Evolutionary conservation across 2,888 invertebrate species (phyloP), one percentile per base, ranked within the genome.

Genomic region (Anodontia alba): DNA sequence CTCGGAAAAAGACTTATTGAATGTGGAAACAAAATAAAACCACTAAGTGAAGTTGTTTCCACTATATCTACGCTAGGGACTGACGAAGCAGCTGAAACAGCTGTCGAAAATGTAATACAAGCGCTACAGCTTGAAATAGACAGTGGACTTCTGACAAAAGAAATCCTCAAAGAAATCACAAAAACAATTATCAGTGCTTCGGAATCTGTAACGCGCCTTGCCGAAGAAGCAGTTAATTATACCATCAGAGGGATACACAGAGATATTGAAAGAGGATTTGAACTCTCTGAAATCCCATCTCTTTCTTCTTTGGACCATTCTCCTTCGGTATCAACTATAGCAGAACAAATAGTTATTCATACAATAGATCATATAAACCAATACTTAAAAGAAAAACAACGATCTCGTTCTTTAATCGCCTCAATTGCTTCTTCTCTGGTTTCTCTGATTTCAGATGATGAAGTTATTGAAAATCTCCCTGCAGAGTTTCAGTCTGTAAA

Each of bases 101-200:
- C 86, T 26, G 81, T 86, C 8, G 79, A 81, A n/a, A 81, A 87
- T 43, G 76, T 88, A 3, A 77, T 88, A 12, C 67, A 77, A 54
- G 78, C 83, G n/a, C 51, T 89, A 3, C 81, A 88, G 36, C 36
- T 66, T 38, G 87, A 88, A 62, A 80, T 88, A 46, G 80, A 83
- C 0, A 81, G 74, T 49, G 87, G 84, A 12, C n/a, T 54, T 17
- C 31, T 89, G 5, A 78, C 80, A 23, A 84, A 79, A 23, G 85
- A 87, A 10, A 80, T 83, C 0, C 70, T 88, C 1, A 86, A 86
- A 73, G 88, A 88, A 68, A 46, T 88, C 2, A 84, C 89, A 36
- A 83, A 81, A 62, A 73, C 73, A 15, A 83, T 83, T 36, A 77
- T 83, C 23, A 57, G 57, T 0, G 68, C 83, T 33, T 78, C 81